Base-by-base conservation (phyloP, 2,888 invertebrate genomes). In the Drosophila anomelani region DNA sequence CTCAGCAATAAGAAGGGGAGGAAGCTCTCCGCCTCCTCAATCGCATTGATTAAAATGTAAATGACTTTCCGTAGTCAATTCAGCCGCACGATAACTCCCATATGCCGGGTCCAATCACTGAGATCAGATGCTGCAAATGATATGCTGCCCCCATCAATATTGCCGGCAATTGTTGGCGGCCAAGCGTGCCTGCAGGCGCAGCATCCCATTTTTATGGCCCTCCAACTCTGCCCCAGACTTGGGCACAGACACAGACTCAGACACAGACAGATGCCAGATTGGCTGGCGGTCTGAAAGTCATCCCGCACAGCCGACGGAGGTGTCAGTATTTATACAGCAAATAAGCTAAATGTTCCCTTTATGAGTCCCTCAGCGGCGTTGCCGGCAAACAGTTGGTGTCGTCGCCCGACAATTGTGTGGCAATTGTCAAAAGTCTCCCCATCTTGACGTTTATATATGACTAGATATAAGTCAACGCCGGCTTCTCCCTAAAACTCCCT, bases 371-470 rank as follows among this genome's bases (percentile, higher is more conserved):
- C 74, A 78, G 72, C 76, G n/a, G 39, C 34, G 41, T 72, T 67
- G 73, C 69, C 75, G 61, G 76, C 84, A 78, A 68, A 36, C 66
- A 69, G 56, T 63, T 54, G 71, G 51, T 43, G 72, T 77, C 79
- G 77, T 77, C 77, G 77, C 70, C 74, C 82, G 85, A 88, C 87
- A 90, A 88, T 85, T 90, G 90, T 86, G 82, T 80, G 90, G 89
- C 90, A 90, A 90, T 90, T 90, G 90, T 89, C 85, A 90, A 89
- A 90, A 90, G 83, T 79, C 83, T 66, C 79, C 70, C 67, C 55
- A 56, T 73, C 64, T 60, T 85, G 84, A 80, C 83, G 79, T 81
- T 84, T 85, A 89, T 85, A 85, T 85, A 90, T 87, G 85, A 84
- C 81, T 84, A 79, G 86, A 82, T 80, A 90, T 90, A 90, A 90